Conservation (phyloP, 92 coral and sea anemone genomes). For the Parazoanthus atlanticus region DNA sequence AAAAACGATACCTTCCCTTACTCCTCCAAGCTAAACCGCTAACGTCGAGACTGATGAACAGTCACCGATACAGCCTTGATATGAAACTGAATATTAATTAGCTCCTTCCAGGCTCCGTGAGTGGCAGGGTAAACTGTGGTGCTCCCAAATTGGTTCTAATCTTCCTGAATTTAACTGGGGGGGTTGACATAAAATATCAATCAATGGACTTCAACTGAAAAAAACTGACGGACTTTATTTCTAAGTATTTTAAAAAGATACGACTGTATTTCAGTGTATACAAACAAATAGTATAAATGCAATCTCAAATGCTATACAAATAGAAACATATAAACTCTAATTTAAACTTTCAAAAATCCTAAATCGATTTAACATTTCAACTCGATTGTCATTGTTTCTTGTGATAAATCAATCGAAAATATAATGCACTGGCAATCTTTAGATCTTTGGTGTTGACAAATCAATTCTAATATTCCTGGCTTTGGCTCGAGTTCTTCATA, state of each 20-base stretch:
- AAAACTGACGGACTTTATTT: no score
- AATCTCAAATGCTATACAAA: conserved; percentile 5
- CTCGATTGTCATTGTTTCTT: neutral
- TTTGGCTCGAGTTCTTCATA: conserved; percentile 57
- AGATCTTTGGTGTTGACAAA: neutral
- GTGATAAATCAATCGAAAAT: neutral
- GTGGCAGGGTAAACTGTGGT: no score
- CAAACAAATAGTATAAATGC: neutral
- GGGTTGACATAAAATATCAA: no score
- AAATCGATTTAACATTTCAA: neutral
- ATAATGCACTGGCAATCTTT: neutral
- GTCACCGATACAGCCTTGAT: no score
- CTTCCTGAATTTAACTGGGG: no score
- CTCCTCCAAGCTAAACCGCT: no score
- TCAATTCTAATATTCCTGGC: conserved; percentile 54
- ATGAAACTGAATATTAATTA: no score
- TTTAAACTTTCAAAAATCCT: neutral
- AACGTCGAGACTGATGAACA: no score
- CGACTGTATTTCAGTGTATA: neutral
- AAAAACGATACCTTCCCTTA: no score
- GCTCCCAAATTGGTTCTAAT: no score
- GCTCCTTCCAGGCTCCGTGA: no score
- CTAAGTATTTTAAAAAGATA: neutral
- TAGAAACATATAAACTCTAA: neutral
- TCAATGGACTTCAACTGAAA: no score